These are phyloP conservation scores for Drosophila sproati DNA, from an alignment of 1,140 invertebrate genomes.

Conservation along the genomic window DNA sequence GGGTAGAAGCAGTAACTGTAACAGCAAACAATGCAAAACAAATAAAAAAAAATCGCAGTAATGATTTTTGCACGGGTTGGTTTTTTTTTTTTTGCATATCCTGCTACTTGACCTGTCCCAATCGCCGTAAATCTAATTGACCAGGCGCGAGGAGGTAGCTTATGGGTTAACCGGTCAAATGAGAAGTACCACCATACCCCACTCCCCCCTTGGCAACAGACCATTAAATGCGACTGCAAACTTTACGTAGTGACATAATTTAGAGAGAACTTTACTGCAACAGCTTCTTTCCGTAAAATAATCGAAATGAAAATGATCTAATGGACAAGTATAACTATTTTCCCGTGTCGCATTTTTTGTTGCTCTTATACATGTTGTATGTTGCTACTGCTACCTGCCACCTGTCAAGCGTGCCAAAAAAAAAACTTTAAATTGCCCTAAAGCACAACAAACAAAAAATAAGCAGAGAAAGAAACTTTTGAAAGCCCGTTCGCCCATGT, in stretches of 20 bases:
- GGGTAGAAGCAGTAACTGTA: constrained; percentile 25
- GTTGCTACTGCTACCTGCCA: constrained; percentile 27
- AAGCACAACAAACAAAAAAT: constrained; percentile 17
- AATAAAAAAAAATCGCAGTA: constrained; percentile 2
- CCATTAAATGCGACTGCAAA: constrained; percentile 65
- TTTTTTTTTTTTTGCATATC: constrained; percentile 63
- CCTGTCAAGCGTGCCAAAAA: constrained; percentile 27
- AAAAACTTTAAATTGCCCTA: constrained; percentile 68
- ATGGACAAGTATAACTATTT: constrained; percentile 12
- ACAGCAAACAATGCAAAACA: constrained; percentile 56
- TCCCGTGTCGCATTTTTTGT: not conserved
- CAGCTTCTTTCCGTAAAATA: constrained; percentile 55
- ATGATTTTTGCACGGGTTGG: constrained; percentile 48
- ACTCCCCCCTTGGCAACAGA: constrained; percentile 24
- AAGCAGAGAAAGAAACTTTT: constrained; percentile 36
- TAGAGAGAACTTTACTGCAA: constrained; percentile 34
- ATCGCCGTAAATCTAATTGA: constrained; percentile 77
- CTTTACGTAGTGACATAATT: constrained; percentile 68
- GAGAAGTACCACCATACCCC: not conserved
- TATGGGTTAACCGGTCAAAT: constrained; percentile 72
- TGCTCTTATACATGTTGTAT: not conserved
- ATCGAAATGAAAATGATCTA: constrained; percentile 53
- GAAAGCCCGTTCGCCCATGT: not conserved
- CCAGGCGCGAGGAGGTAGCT: constrained; percentile 43
- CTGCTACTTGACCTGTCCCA: constrained; percentile 61